Percentiles rank a stretch among this genome's conserved stretches.
These are phyloP conservation scores for Macroglossus sobrinus DNA, from an alignment of 2,113 vertebrate species.

Conservation along the genomic window DNA sequence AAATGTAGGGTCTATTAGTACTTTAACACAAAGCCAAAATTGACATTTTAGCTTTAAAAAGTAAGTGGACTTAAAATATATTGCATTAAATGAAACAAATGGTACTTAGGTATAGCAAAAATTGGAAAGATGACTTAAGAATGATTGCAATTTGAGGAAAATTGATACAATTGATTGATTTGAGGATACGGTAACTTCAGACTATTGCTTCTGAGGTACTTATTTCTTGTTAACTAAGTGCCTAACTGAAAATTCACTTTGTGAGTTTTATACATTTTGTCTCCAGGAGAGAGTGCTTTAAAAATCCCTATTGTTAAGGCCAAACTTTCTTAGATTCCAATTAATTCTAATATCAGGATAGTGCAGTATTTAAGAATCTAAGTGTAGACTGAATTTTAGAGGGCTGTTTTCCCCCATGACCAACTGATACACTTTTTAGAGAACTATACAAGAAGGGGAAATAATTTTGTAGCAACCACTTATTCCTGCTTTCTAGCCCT, in stretches of 20 bases:
- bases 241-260: background rate
- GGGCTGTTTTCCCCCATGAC: no score
- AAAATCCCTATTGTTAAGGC: background rate
- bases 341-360: background rate
- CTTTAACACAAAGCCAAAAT: background rate
- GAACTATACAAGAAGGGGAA: background rate
- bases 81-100: background rate
- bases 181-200: background rate
- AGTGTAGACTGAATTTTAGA: background rate
- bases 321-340: background rate
- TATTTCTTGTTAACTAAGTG: background rate
- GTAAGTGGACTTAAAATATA: background rate
- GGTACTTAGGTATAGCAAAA: background rate
- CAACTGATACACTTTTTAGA: background rate
- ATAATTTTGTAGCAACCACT: background rate
- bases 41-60: conserved; percentile 8
- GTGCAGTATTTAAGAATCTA: background rate
- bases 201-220: background rate
- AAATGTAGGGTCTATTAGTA: background rate
- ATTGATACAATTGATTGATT: background rate
- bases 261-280: background rate
- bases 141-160: background rate
- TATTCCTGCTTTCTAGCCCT: background rate
- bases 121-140: background rate
- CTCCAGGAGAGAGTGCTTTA: background rate